These are phyloP conservation scores for Sebastes minor DNA, from an alignment of 2,797 vertebrate species.

Conservation along the genomic window DNA sequence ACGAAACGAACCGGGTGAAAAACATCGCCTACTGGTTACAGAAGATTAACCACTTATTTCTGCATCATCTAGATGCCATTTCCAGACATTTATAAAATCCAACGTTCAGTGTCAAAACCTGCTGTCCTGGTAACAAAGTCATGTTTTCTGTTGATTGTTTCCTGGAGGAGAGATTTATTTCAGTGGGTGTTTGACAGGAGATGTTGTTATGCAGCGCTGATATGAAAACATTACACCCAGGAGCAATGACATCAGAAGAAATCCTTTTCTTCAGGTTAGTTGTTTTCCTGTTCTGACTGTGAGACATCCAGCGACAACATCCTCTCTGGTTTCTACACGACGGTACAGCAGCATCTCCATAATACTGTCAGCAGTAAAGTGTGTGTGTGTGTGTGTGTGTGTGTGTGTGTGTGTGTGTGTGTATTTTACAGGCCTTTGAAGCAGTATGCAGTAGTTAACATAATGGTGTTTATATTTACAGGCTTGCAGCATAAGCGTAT, in stretches of 20 bases:
- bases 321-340: neutral
- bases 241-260: neutral
- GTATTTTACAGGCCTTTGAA: neutral
- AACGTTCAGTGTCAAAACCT: neutral
- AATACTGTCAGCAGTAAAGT: slow-evolving; percentile 3
- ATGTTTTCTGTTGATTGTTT: neutral
- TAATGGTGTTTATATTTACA: slow-evolving; percentile 12
- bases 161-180: neutral
- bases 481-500: neutral
- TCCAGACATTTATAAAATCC: neutral
- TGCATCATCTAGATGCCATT: too few relatives aligned
- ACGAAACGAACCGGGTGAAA: too few relatives aligned
- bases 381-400: neutral
- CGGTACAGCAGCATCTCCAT: neutral
- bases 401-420: neutral
- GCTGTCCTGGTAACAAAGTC: neutral
- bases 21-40: too few relatives aligned
- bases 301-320: neutral
- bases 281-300: neutral
- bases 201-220: neutral
- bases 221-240: neutral
- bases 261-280: neutral
- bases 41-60: too few relatives aligned
- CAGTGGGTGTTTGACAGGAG: neutral
- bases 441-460: neutral